Percentiles rank a stretch among this genome's conserved stretches.
phyloP scores from a whole-genome alignment of 2,797 vertebrate genomes.

The Sebastes taczanowskii region DNA sequence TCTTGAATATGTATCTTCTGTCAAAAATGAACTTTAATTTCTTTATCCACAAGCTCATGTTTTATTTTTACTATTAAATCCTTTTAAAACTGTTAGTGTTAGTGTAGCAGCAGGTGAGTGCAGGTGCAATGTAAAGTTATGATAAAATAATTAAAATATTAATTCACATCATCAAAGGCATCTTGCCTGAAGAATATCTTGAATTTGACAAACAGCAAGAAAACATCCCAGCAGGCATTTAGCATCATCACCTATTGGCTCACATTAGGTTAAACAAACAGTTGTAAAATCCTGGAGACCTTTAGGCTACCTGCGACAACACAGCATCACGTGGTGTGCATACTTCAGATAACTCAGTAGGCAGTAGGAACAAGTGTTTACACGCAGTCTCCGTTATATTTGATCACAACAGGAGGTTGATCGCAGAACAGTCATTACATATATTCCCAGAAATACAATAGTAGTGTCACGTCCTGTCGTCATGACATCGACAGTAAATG shows the following conservation, averaged over 20 bases:
- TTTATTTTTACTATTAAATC: neutral
- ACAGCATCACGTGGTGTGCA: neutral
- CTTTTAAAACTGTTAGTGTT: neutral
- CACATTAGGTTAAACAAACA: neutral
- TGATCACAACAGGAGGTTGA: neutral
- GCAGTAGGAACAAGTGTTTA: neutral
- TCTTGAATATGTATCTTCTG: neutral
- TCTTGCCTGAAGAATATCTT: neutral
- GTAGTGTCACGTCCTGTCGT: neutral
- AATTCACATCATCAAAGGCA: neutral
- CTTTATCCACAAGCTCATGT: neutral
- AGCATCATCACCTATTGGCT: neutral
- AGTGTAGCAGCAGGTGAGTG: neutral
- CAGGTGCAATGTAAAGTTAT: neutral
- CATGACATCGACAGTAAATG: neutral
- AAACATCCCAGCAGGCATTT: neutral
- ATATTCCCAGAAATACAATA: rapidly evolving
- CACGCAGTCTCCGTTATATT: too few species aligned
- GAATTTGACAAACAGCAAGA: neutral
- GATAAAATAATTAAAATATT: neutral
- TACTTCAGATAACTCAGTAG: neutral
- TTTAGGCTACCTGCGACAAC: neutral
- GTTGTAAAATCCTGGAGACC: neutral
- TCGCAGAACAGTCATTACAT: too few species aligned
- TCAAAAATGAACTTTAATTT: neutral